Evolutionary conservation across 2,888 invertebrate species (phyloP), one percentile per base, ranked within the genome.

Genomic region (Protodeltote pygarga): DNA sequence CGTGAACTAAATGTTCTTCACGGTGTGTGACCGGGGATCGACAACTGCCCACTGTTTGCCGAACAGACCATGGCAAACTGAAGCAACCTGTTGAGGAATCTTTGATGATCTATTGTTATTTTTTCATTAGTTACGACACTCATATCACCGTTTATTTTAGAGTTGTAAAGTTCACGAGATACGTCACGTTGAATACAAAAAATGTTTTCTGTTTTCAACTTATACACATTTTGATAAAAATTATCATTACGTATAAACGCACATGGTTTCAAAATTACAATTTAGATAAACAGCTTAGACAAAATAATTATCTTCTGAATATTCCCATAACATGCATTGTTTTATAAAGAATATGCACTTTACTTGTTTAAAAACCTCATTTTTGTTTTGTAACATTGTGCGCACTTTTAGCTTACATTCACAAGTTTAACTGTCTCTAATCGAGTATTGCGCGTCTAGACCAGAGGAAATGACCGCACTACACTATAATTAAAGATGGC

Each of bases 71-170:
- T 76, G 61, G 72, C 77, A 66, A 55, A 73, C 71, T 77, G 78
- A 68, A 54, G 77, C 74, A 80, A 79, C 77, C 60, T 71, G 74
- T 80, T 76, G 73, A 65, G 71, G 81, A 71, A 81, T 75, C 68
- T 83, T 75, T 81, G 80, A 85, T 81, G 86, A 86, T 81, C 87
- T 83, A 90, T 91, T 91, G 89, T 90, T 89, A 82, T 82, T 82
- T 77, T 83, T 85, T 78, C 81, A 82, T 83, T 75, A 77, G 66
- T 86, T 78, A 75, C 55, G 81, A 81, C 85, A 87, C 73, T 63
- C 57, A 62, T 67, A 64, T 68, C 62, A 59, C 57, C 61, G 72
- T 73, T 65, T 45, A 52, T 61, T 50, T 52, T 47, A 34, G 8
- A 27, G 32, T 45, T 32, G 46, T 47, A 52, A 48, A 59, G 54